Base-by-base conservation (phyloP, 2,113 vertebrate species). In the Antechinus stuartii region DNA sequence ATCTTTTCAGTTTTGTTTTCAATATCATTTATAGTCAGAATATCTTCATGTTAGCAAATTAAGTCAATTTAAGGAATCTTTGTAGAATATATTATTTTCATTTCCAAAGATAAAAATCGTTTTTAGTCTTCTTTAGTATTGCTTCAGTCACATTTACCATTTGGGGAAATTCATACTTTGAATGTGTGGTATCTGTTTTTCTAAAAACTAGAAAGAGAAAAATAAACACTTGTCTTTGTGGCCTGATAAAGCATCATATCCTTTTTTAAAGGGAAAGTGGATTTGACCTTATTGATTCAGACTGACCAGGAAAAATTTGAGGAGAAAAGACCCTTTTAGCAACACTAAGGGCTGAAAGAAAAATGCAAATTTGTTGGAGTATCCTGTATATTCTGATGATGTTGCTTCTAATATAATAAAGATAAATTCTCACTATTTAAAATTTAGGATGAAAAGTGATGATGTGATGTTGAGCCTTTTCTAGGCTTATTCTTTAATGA, bases 41-140 rank as follows among this genome's bases (percentile, higher is more conserved):
- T 93, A 52, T 94, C 55, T 96, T 42, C 47, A 94, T 94, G 68
- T 84, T 42, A 96, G 76, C 46, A 93, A n/a, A 92, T 96, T 92
- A 61, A 56, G 55, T 95, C 91, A 93, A 90, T 54, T 90, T 24
- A 22, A 46, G 52, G 68, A 93, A 94, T 53, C 95, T 92, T 92
- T 94, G n/a, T 54, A 95, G 19, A 96, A 91, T 7, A 3, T 46
- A 24, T n/a, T 56, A 26, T 12, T 90, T 93, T 94, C 95, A 89
- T 91, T 96, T 68, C 46, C 90, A 55, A 93, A 57, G 30, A 50
- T 25, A 50, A 90, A 9, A 49, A 90, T 94, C 91, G n/a, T 8
- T 94, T 91, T 92, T 55, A 52, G 27, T 57, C 55, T 92, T 53
- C 14, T 61, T 52, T 56, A 52, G 0, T 92, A 52, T 95, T 76